Evolutionary conservation across 2,797 vertebrate species (phyloP).

Genomic region (Lateolabrax maculatus): DNA sequence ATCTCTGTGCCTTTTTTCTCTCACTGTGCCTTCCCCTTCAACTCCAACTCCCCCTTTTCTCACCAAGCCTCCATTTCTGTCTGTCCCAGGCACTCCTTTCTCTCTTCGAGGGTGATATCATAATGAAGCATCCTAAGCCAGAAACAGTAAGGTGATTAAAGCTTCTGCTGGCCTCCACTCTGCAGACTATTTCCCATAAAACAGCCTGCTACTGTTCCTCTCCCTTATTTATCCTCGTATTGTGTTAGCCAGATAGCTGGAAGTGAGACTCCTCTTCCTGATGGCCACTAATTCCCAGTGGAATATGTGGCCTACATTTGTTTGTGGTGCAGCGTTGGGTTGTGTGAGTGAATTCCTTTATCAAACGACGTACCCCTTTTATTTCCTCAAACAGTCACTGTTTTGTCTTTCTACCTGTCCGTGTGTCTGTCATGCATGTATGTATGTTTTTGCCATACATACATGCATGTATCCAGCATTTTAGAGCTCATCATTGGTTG

Average conservation of each 20-base stretch:
- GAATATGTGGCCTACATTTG: constrained; percentile 85
- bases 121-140: constrained; percentile 58
- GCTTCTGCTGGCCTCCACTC: constrained; percentile 44
- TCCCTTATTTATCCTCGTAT: constrained; percentile 60
- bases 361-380: constrained; percentile 40
- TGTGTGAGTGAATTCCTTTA: constrained; percentile 36
- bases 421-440: not conserved
- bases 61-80: constrained; percentile 33
- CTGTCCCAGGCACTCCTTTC: constrained; percentile 24
- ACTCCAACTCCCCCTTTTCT: constrained; percentile 37
- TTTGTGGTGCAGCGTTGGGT: constrained; percentile 70
- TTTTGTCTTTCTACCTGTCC: constrained; percentile 1
- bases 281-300: constrained; percentile 74
- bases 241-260: constrained; percentile 71
- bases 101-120: constrained; percentile 49
- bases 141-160: constrained; percentile 68
- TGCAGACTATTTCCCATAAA: constrained; percentile 51
- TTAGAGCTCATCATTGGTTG: constrained; percentile 41
- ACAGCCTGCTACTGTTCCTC: constrained; percentile 24
- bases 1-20: not conserved
- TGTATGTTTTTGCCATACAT: not conserved
- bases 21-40: constrained; percentile 17
- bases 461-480: constrained; percentile 1
- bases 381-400: not conserved
- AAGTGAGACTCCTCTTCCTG: constrained; percentile 69